These are phyloP conservation scores for Calcarius ornatus DNA, from an alignment of 2,113 vertebrate species.

Conservation along the genomic window DNA sequence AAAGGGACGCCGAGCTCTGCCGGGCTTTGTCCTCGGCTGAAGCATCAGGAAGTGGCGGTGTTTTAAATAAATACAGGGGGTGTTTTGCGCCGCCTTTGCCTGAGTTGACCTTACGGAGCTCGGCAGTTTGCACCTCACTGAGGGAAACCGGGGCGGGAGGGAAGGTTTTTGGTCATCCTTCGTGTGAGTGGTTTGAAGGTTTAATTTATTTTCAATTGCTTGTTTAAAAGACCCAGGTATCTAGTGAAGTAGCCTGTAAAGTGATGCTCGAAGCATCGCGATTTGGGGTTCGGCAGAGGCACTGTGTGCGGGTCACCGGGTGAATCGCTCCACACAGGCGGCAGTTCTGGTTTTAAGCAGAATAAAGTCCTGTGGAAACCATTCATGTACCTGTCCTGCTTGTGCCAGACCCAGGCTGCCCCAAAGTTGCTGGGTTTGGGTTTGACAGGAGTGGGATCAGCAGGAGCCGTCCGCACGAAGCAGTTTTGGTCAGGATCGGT, in stretches of 20 bases:
- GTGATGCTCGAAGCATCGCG: accelerated
- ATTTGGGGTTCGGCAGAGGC: neutral
- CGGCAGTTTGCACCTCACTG: accelerated
- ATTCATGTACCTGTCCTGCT: accelerated
- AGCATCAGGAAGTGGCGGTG: neutral
- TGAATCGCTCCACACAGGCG: accelerated
- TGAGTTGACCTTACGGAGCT: accelerated
- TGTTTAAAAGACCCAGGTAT: accelerated
- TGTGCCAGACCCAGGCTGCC: accelerated
- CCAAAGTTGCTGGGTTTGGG: neutral
- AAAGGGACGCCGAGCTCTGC: neutral
- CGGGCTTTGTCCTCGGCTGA: neutral
- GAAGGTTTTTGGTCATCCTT: accelerated
- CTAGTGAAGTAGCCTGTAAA: accelerated
- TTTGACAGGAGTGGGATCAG: neutral
- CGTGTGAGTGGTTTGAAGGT: accelerated
- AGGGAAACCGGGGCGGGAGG: accelerated
- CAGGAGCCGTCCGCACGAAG: accelerated
- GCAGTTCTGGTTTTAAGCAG: accelerated
- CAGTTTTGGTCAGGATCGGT: neutral
- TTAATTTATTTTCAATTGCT: neutral
- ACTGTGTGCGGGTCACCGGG: accelerated
- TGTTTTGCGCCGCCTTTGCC: accelerated
- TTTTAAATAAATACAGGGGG: accelerated
- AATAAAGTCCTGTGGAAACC: accelerated